Evolutionary conservation across 2,888 invertebrate species (phyloP).

Genomic region (Apantesis nais): DNA sequence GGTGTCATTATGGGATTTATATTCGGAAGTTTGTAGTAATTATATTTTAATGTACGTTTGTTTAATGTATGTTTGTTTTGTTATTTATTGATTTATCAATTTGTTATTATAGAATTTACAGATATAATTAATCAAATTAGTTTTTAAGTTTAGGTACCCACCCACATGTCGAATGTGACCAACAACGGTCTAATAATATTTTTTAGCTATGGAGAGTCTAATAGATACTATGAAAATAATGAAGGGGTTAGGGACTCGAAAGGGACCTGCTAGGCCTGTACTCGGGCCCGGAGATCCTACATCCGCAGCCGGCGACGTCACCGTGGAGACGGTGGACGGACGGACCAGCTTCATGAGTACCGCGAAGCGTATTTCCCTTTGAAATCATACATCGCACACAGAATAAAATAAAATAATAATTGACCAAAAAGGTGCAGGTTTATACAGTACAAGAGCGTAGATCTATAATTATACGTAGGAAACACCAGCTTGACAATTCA

Average conservation of each 20-base stretch:
- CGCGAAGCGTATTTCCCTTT: background rate
- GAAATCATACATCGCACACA: background rate
- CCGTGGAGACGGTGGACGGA: too few relatives aligned
- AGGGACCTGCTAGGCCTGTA: too few relatives aligned
- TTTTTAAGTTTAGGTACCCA: background rate
- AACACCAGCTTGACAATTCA: background rate
- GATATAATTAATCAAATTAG: background rate
- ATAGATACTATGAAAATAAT: background rate
- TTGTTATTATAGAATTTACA: background rate
- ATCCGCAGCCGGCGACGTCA: too few relatives aligned
- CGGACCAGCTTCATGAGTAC: too few relatives aligned
- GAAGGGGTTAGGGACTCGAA: too few relatives aligned
- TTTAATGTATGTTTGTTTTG: conserved; percentile 21
- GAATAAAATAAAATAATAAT: background rate
- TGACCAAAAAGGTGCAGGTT: background rate
- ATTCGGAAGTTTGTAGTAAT: conserved; percentile 27
- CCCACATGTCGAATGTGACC: background rate
- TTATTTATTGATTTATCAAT: conserved; percentile 15
- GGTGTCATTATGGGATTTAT: conserved; percentile 38
- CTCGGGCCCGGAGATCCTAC: too few relatives aligned
- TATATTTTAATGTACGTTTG: conserved; percentile 30
- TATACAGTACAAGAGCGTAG: background rate
- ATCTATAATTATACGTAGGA: background rate
- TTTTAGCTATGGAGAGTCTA: background rate
- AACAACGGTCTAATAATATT: background rate